Evolutionary conservation across 2,888 invertebrate species (phyloP).

Genomic region (Uloborus plumipes): DNA sequence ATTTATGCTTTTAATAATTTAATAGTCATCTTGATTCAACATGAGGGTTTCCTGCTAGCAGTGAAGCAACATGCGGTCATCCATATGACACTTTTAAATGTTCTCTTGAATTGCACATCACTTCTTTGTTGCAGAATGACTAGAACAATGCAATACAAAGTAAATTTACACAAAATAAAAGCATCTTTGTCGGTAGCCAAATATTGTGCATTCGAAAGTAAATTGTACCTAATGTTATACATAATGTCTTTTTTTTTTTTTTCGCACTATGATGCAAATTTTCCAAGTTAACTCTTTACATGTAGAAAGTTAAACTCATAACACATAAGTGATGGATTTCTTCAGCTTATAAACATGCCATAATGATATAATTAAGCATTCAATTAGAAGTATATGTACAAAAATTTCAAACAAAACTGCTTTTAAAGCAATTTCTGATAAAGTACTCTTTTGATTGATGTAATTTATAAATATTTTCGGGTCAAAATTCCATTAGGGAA

Average conservation of each 20-base stretch:
- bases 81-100: conserved; percentile 35
- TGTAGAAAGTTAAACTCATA: too few species aligned
- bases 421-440: too few species aligned
- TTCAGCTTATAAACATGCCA: conserved; percentile 23
- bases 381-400: too few species aligned
- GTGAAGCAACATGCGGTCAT: conserved; percentile 51
- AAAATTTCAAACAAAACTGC: too few species aligned
- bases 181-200: conserved; percentile 23
- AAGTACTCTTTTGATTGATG: too few species aligned
- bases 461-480: too few species aligned
- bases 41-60: conserved; percentile 46
- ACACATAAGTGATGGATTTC: not conserved
- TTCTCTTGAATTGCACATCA: conserved; percentile 40
- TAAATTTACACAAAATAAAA: conserved; percentile 39
- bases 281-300: too few species aligned
- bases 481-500: too few species aligned
- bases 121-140: conserved; percentile 52
- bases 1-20: conserved; percentile 55
- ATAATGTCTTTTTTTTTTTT: too few species aligned
- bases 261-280: too few species aligned
- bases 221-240: not conserved
- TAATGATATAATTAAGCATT: not conserved
- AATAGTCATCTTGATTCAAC: conserved; percentile 55
- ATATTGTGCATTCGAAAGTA: conserved; percentile 46
- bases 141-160: conserved; percentile 49